These are phyloP conservation scores for Prietella phreatophila DNA, from an alignment of 2,113 vertebrate genomes.

Conservation along the genomic window DNA sequence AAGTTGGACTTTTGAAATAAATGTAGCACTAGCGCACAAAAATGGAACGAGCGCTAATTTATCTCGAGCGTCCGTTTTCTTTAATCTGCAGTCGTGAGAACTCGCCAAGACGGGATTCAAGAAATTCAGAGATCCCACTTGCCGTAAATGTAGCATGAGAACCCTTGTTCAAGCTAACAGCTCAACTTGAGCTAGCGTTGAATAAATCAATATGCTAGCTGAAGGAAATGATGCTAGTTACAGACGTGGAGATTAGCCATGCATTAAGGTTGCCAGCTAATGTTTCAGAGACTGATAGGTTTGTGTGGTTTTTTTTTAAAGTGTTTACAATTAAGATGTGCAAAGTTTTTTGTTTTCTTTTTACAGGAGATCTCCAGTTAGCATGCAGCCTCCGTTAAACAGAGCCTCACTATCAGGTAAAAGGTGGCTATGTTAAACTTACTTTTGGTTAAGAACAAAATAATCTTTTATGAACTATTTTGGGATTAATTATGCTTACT, in stretches of 20 bases:
- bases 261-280: background rate
- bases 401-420: conserved; percentile 89
- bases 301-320: background rate
- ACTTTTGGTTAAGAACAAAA: background rate
- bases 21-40: background rate
- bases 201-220: too few species aligned
- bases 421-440: conserved; percentile 29
- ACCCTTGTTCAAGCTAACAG: background rate
- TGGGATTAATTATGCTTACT: background rate
- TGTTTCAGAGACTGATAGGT: background rate
- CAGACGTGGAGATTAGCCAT: background rate
- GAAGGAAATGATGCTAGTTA: background rate
- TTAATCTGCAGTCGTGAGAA: background rate
- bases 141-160: background rate
- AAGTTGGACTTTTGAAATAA: background rate
- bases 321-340: background rate
- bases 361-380: conserved; percentile 85
- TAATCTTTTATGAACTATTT: background rate
- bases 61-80: background rate
- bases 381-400: conserved; percentile 80
- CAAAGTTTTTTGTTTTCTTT: conserved; percentile 23
- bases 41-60: background rate
- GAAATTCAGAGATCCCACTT: background rate
- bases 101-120: background rate
- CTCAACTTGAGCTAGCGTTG: background rate